These are phyloP conservation scores for Bombyx mori DNA, from an alignment of 1,140 invertebrate species.

Conservation along the genomic window ASM3026992v2 NC_085107.1:8935501-8936000, in stretches of 20 bases:
- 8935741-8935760: constrained; percentile 1
- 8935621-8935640: background rate
- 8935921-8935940: constrained; percentile 92
- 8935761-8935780: constrained; percentile 29
- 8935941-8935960: constrained; percentile 75
- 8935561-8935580: constrained; percentile 52
- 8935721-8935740: background rate
- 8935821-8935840: constrained; percentile 39
- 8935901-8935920: constrained; percentile 82
- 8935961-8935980: constrained; percentile 33
- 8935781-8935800: constrained; percentile 53
- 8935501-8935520: constrained; percentile 30
- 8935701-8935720: too few species aligned
- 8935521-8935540: constrained; percentile 67
- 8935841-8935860: constrained; percentile 57
- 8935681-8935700: too few species aligned
- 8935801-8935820: constrained; percentile 62
- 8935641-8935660: background rate
- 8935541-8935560: constrained; percentile 71
- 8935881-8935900: constrained; percentile 85
- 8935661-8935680: too few species aligned
- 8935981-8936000: constrained; percentile 6
- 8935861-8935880: constrained; percentile 74
- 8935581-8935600: constrained; percentile 9
- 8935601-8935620: too few species aligned